Evolutionary conservation across 2,113 vertebrate species (phyloP), one percentile per base, ranked within the genome.

Genomic region (Cairina moschata): DNA sequence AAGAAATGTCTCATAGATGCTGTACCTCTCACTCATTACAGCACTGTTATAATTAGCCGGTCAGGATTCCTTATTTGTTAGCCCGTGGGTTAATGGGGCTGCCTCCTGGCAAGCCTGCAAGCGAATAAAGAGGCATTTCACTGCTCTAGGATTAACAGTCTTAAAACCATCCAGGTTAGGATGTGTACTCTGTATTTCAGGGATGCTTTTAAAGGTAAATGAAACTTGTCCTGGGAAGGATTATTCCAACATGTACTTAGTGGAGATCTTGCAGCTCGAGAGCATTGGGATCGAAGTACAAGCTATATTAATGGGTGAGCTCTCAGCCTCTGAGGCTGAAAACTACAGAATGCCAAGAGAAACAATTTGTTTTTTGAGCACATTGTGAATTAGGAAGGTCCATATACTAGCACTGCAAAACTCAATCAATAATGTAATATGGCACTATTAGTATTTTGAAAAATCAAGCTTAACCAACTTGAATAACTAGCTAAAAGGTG

Each of bases 261-360:
- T 48, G 46, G 40, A 83, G 46, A n/a, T 76, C 17, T 82, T 48
- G 5, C 26, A 88, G 31, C 48, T 76, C 14, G 9, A 54, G 28
- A 86, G 22, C 9, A 1, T 48, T 18, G 34, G 25, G 13, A 48
- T 89, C 13, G 38, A 89, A 73, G 31, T n/a, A 16, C 32, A 55
- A 59, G 28, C 62, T 0, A 0, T 44, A 4, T 10, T 67, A 32
- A 44, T 1, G 1, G 42, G 5, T 62, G 50, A 28, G 31, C 7
- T 52, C 20, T 71, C 38, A 52, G 66, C 22, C 26, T 28, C 11
- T 22, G 62, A 60, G 56, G 9, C 56, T 82, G 50, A n/a, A 38
- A 46, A 46, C 18, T 62, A 58, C 1, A 3, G 58, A 63, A 31
- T 36, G 8, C 26, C 9, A 13, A 59, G 86, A 4, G 20, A 65